phyloP scores from a whole-genome alignment of 1,140 invertebrate species.

The Drosophila auraria region DNA sequence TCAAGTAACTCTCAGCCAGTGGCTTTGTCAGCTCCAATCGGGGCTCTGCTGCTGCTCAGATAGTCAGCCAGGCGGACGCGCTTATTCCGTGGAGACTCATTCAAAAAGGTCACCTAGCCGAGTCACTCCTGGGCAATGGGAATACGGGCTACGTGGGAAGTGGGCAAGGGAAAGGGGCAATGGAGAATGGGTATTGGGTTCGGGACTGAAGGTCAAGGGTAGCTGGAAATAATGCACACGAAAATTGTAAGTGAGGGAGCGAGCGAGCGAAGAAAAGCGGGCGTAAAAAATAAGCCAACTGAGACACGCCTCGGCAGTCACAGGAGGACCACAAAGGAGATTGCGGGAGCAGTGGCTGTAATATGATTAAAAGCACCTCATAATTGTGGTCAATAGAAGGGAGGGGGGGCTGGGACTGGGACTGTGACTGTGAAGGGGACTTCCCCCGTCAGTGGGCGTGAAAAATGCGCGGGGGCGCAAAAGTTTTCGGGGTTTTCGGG shows the following conservation, averaged over 20 bases:
- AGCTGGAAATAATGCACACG: conserved; percentile 52
- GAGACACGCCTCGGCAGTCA: conserved; percentile 59
- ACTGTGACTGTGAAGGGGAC: not conserved
- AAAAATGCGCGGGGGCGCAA: conserved; percentile 11
- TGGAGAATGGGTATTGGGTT: not conserved
- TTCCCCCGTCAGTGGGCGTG: not conserved
- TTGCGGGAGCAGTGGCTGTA: conserved; percentile 45
- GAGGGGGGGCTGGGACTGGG: not conserved
- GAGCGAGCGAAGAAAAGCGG: conserved; percentile 24
- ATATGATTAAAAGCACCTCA: conserved; percentile 81
- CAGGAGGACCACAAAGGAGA: conserved; percentile 27
- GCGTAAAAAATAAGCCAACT: conserved; percentile 62
- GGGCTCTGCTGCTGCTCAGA: conserved; percentile 27
- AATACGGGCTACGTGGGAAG: no score
- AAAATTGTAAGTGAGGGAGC: not conserved
- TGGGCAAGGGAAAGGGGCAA: not conserved
- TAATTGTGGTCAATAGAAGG: conserved; percentile 71
- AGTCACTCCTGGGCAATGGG: conserved; percentile 1
- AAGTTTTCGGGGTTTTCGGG: conserved; percentile 13
- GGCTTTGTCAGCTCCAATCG: conserved; percentile 1
- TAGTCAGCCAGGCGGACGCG: conserved; percentile 51
- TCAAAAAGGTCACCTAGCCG: conserved; percentile 76
- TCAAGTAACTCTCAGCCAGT: no score
- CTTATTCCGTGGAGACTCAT: conserved; percentile 76
- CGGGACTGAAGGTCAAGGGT: conserved; percentile 71